These are phyloP conservation scores for Hydrocynus forskahlii DNA, from an alignment of 2,797 vertebrate species.

Conservation along the genomic window DNA sequence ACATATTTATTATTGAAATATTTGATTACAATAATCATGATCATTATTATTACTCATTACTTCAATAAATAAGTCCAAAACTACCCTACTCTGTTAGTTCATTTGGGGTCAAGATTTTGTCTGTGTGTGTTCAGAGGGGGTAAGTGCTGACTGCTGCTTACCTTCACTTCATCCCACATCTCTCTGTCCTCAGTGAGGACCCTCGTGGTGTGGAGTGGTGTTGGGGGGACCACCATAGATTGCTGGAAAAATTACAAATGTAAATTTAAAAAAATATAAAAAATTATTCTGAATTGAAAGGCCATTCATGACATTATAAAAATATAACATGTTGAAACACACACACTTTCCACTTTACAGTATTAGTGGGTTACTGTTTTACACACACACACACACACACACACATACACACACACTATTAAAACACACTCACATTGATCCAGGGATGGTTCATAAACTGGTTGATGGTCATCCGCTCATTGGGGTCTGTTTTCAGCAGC, in stretches of 20 bases:
- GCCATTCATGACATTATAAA: too few relatives aligned
- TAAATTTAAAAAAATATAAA: neutral
- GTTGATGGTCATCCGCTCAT: constrained; percentile 92
- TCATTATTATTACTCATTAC: neutral
- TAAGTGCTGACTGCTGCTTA: constrained; percentile 70
- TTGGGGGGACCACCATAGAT: constrained; percentile 93
- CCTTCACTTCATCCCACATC: constrained; percentile 98
- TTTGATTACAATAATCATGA: too few relatives aligned
- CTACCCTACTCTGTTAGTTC: neutral
- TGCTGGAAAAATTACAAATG: constrained; percentile 73
- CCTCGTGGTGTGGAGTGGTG: constrained; percentile 92
- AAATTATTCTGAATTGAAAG: neutral
- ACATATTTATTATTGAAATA: too few relatives aligned
- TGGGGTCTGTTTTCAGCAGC: constrained; percentile 95
- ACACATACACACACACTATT: constrained; percentile 36
- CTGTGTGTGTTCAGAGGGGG: constrained; percentile 55
- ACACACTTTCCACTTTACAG: neutral
- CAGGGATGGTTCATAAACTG: constrained; percentile 97
- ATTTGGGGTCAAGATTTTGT: constrained; percentile 3
- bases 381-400: constrained; percentile 7
- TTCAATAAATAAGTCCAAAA: neutral
- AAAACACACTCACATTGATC: constrained; percentile 87
- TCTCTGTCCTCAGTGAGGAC: constrained; percentile 95
- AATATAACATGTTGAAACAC: neutral
- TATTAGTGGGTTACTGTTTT: neutral